These are phyloP conservation scores for Thamnaconus septentrionalis DNA, from an alignment of 2,113 vertebrate species.

Conservation along the genomic window DNA sequence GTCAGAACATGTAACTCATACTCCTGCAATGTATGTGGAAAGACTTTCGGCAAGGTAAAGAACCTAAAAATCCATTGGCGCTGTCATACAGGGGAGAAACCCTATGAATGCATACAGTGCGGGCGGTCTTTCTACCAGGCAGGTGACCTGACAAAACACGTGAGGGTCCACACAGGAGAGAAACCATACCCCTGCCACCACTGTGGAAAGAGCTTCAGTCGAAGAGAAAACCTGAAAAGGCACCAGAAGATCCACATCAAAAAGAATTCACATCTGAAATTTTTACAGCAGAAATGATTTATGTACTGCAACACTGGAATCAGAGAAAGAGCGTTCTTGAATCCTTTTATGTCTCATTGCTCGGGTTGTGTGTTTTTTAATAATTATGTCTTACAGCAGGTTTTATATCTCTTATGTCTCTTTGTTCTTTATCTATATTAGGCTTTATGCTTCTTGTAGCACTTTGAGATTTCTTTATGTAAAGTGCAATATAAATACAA, in stretches of 20 bases:
- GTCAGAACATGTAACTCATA: slow-evolving; percentile 38
- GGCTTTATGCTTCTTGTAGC: too few relatives aligned
- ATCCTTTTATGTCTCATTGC: too few relatives aligned
- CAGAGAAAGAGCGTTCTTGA: too few relatives aligned
- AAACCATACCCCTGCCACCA: slow-evolving; percentile 74
- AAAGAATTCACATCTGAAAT: slow-evolving; percentile 40
- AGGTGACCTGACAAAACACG: slow-evolving; percentile 77
- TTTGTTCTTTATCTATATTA: too few relatives aligned
- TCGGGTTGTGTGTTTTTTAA: too few relatives aligned
- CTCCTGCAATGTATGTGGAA: slow-evolving; percentile 68
- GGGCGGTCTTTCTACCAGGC: slow-evolving; percentile 75
- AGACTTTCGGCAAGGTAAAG: slow-evolving; percentile 68
- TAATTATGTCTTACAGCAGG: too few relatives aligned
- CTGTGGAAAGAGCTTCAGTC: slow-evolving; percentile 77
- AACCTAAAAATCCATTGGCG: slow-evolving; percentile 76
- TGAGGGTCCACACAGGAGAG: slow-evolving; percentile 76
- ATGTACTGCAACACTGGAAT: not conserved
- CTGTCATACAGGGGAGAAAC: slow-evolving; percentile 76
- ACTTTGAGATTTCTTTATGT: too few relatives aligned
- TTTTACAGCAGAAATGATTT: slow-evolving; percentile 35
- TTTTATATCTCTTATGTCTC: too few relatives aligned
- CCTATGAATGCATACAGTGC: slow-evolving; percentile 71
- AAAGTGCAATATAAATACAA: too few relatives aligned
- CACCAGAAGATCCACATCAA: slow-evolving; percentile 75
- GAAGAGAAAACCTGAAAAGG: slow-evolving; percentile 74